These are phyloP conservation scores for Drosophila takahashii DNA, from an alignment of 1,140 invertebrate genomes.

Conservation along the genomic window DNA sequence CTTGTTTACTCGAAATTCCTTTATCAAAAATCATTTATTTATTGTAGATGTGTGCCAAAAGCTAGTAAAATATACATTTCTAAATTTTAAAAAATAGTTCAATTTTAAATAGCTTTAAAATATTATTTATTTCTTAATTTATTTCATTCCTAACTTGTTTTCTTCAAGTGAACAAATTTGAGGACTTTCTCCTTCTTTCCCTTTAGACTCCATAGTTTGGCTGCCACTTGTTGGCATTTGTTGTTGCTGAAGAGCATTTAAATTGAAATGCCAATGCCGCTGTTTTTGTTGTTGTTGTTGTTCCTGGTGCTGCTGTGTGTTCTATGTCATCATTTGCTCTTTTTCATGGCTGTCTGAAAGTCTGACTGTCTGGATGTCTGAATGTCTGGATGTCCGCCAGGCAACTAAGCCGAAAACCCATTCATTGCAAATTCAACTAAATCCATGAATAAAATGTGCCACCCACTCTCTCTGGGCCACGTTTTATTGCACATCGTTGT, in stretches of 20 bases:
- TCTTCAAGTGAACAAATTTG: conserved; percentile 4
- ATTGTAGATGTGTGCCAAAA: too few species aligned
- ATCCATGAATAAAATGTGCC: conserved; percentile 81
- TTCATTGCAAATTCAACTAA: conserved; percentile 83
- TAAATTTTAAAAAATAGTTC: too few species aligned
- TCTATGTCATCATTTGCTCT: conserved; percentile 76
- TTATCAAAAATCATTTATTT: too few species aligned
- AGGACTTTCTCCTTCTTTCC: background rate
- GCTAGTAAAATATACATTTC: too few species aligned
- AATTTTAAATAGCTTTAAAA: too few species aligned
- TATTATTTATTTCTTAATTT: too few species aligned
- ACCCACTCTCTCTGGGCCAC: conserved; percentile 47
- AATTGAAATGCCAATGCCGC: conserved; percentile 64
- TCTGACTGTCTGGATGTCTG: conserved; percentile 34
- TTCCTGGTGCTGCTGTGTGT: conserved; percentile 33
- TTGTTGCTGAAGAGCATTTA: conserved; percentile 62
- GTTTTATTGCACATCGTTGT: conserved; percentile 76
- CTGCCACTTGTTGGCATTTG: conserved; percentile 72
- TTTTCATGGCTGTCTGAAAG: conserved; percentile 61
- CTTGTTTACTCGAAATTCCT: too few species aligned
- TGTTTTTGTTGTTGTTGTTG: conserved; percentile 20
- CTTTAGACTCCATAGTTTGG: conserved; percentile 52
- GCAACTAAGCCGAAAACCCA: conserved; percentile 71
- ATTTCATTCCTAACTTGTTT: background rate
- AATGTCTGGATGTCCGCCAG: conserved; percentile 6